Base-by-base conservation (phyloP, 2,113 vertebrate species). In the Pangasianodon hypophthalmus region DNA sequence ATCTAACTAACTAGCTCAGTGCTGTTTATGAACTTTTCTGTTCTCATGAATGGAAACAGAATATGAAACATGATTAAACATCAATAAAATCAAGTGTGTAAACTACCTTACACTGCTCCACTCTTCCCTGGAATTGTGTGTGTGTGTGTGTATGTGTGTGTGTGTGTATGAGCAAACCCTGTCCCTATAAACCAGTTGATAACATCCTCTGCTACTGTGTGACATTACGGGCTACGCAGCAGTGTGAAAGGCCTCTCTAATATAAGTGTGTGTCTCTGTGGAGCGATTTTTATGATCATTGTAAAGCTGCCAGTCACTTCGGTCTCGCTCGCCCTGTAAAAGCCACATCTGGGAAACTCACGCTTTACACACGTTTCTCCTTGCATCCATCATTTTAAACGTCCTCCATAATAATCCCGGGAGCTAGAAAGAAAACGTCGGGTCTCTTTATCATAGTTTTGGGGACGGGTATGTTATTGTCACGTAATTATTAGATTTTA, bases 271-370 rank as follows among this genome's bases (percentile, higher is more conserved):
- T 54, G 88, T 90, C 88, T 92, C 90, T 85, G 69, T 90, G 62
- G 91, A 93, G 91, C 19, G 86, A 88, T 94, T 95, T 91, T 96
- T 94, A 95, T 92, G 93, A 90, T 56, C 75, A 87, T 86, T 91
- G 93, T 96, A 95, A 96, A 95, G 85, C 94, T 95, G 95, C 95
- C 95, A 94, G 89, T 93, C 92, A 93, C 88, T 16, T 84, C 81
- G 90, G 32, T 64, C 87, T 84, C 75, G 14, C 79, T 85, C 44
- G 11, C 88, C 93, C 92, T 85, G 93, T 94, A 93, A 93, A 94
- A 93, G 85, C 92, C 92, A 88, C 91, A 92, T 93, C 92, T 93
- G 92, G 91, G 90, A 93, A 94, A 92, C 87, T 75, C 69, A 29
- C 44, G 77, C 86, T 56, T 95, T 93, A 92, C 91, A 90, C 81